Conservation (phyloP, 2,113 vertebrate species). For the Amphilophus citrinellus region DNA sequence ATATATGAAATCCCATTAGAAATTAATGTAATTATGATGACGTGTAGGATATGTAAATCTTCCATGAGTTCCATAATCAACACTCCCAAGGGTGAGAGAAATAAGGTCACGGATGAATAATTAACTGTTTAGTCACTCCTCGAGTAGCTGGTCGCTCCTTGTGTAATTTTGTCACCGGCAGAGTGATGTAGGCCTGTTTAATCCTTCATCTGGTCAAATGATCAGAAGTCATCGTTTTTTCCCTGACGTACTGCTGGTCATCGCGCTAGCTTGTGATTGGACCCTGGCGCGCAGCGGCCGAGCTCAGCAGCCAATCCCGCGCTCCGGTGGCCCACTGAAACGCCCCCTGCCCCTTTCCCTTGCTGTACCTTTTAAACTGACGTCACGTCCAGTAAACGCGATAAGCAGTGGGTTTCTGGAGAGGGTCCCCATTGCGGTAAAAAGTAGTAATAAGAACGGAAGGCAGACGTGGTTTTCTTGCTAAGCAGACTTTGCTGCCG, state of each 20-base stretch:
- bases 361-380: conserved; percentile 1
- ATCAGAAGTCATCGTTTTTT: conserved; percentile 32
- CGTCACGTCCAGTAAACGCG: conserved; percentile 51
- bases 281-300: accelerated
- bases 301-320: conserved; percentile 39
- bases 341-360: not conserved
- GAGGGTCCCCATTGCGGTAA: conserved; percentile 40
- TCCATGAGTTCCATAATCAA: not conserved
- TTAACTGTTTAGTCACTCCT: conserved; percentile 17
- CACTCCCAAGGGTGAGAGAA: not conserved
- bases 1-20: not conserved
- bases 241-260: not conserved
- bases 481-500: not conserved
- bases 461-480: not conserved
- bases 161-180: not conserved
- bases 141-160: not conserved
- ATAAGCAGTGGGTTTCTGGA: conserved; percentile 32
- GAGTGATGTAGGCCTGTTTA: not conserved
- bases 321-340: not conserved
- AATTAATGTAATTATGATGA: not conserved
- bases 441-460: conserved; percentile 12
- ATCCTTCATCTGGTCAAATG: conserved; percentile 44
- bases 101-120: conserved; percentile 2
- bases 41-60: not conserved
- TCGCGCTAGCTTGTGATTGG: conserved; percentile 50